Conservation (phyloP, 2,888 invertebrate genomes). For the Rhagophthalmus giganteus region DNA sequence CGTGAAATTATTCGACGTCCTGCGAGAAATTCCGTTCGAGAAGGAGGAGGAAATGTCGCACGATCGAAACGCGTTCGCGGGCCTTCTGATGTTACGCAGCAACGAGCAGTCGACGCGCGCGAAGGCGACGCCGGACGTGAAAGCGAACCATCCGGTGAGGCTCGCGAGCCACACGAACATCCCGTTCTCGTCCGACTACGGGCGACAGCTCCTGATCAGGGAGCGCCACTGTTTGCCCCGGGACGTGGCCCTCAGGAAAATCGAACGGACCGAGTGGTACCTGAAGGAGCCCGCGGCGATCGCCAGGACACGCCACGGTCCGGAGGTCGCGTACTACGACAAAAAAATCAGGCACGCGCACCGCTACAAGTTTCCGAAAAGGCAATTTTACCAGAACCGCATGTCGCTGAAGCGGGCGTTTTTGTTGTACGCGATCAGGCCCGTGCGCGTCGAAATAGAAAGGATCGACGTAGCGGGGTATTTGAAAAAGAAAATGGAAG, state of each 20-base stretch:
- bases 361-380: slow-evolving; percentile 37
- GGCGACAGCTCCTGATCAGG: slow-evolving; percentile 38
- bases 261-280: slow-evolving; percentile 44
- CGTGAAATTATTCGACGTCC: slow-evolving; percentile 30
- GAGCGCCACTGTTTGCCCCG: slow-evolving; percentile 38
- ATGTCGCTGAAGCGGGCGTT: slow-evolving; percentile 23
- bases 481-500: slow-evolving; percentile 7
- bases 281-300: slow-evolving; percentile 33
- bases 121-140: slow-evolving; percentile 1
- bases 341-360: slow-evolving; percentile 23
- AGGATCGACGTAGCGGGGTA: slow-evolving; percentile 14
- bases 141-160: slow-evolving; percentile 17
- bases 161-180: slow-evolving; percentile 37
- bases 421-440: slow-evolving; percentile 25
- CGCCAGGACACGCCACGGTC: slow-evolving; percentile 4
- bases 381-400: slow-evolving; percentile 36
- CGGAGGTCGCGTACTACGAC: slow-evolving; percentile 14
- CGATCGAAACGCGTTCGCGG: slow-evolving; percentile 37
- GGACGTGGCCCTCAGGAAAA: slow-evolving; percentile 36
- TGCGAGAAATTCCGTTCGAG: slow-evolving; percentile 23
- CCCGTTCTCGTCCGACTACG: slow-evolving; percentile 48
- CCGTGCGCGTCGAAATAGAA: slow-evolving; percentile 23
- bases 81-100: slow-evolving; percentile 32
- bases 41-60: slow-evolving; percentile 11
- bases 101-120: slow-evolving; percentile 1